Evolutionary conservation across 2,888 invertebrate species (phyloP), one percentile per base, ranked within the genome.

Genomic region (Euclidia mi): DNA sequence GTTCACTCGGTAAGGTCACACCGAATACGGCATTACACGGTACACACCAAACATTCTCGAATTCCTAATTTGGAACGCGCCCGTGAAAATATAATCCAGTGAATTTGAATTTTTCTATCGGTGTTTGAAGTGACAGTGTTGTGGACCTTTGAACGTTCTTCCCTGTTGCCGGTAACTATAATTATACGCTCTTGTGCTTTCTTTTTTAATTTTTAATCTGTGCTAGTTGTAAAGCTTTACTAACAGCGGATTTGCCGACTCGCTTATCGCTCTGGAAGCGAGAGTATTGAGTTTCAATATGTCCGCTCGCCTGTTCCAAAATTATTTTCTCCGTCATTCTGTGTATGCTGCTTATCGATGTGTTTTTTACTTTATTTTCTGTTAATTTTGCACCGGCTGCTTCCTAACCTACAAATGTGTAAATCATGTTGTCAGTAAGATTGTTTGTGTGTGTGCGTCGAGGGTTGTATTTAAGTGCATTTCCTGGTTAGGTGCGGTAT

Each of bases 241-340:
- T 82, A 80, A 78, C 79, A 67, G 69, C 69, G 67, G 79, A 70
- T 79, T 71, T 74, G 76, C 75, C 70, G 71, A 56, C 67, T 77
- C 77, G 78, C 78, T 78, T 82, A 76, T 82, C 85, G 86, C 85
- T 84, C 87, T 90, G 90, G 89, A 90, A 75, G 80, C 80, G 82
- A 69, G 81, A 81, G 92, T 91, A 87, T 94, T 87, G 86, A 89
- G 88, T 94, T 94, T 85, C 93, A 94, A 88, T 80, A 90, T 90
- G 91, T 91, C 91, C 81, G 91, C 90, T 87, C 81, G 84, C 71
- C 71, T 81, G 88, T 85, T 90, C 88, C 89, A 89, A 89, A 89
- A 88, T 82, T 81, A 83, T 85, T 84, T 84, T 82, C 71, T 71
- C 75, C 82, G 85, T 87, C 87, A 84, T 82, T 83, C 77, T 73